Conservation (phyloP, 2,888 invertebrate species). For the Muscina levida region DNA sequence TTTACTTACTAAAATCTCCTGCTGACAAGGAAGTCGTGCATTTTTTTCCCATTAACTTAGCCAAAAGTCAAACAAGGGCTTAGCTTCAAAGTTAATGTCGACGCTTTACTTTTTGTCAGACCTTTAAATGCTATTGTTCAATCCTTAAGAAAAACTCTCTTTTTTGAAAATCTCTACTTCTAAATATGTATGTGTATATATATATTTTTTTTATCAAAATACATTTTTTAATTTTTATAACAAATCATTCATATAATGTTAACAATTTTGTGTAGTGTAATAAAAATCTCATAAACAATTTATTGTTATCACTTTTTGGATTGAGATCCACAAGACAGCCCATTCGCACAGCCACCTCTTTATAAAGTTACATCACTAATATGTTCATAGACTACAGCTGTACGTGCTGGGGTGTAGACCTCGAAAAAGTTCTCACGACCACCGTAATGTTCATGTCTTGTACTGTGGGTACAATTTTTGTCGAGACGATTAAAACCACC, state of each 20-base stretch:
- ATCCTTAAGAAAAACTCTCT: too few relatives aligned
- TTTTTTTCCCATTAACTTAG: too few relatives aligned
- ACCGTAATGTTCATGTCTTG: slow-evolving; percentile 85
- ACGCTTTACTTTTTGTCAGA: too few relatives aligned
- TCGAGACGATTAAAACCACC: slow-evolving; percentile 90
- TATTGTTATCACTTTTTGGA: background rate
- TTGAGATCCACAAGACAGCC: background rate
- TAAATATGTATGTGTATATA: too few relatives aligned
- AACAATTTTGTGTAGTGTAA: background rate
- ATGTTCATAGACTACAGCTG: slow-evolving; percentile 84
- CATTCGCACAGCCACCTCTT: background rate
- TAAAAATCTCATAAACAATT: background rate
- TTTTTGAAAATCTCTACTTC: too few relatives aligned
- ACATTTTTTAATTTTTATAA: slow-evolving; percentile 25
- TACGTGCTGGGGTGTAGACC: slow-evolving; percentile 87
- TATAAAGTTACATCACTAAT: slow-evolving; percentile 69
- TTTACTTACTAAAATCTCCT: slow-evolving; percentile 98
- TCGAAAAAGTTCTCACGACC: slow-evolving; percentile 84
- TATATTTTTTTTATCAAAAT: slow-evolving; percentile 38
- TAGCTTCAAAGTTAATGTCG: too few relatives aligned
- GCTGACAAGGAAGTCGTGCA: too few relatives aligned
- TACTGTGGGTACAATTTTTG: slow-evolving; percentile 83
- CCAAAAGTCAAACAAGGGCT: too few relatives aligned
- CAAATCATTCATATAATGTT: background rate
- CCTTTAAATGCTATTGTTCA: too few relatives aligned